Base-by-base conservation (phyloP, 2,113 vertebrate genomes). In the Tyrannus savana region DNA sequence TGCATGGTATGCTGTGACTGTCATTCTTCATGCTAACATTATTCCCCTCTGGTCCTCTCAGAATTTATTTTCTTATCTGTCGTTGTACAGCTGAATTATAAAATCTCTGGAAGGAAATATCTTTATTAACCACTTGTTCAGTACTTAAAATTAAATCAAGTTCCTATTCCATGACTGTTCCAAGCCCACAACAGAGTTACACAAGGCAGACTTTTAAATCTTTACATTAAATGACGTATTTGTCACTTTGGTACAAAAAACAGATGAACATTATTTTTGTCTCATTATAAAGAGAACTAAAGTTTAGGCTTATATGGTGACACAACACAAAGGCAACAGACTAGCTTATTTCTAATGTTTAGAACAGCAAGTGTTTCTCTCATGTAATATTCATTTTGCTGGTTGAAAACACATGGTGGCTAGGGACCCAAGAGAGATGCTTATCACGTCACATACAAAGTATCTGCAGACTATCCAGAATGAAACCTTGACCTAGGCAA, bases 1-100 rank as follows among this genome's bases (percentile, higher is more conserved):
- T 68, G 68, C 42, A 46, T 11, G n/a, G 42, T 55, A 69, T 56
- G 10, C 35, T 84, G 60, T 63, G 59, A 56, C 63, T 93, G 47
- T 30, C 44, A 59, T 91, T 90, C 55, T 79, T 93, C 52, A 77
- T 21, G 41, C 25, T 64, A 93, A 66, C 21, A 62, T 53, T 50
- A 87, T 87, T 91, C 69, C 81, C 81, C 78, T 68, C 53, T 67
- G 33, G 53, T 66, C 59, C 35, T 75, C 47, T 76, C 67, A 53
- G 33, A 93, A 79, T 87, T 89, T 89, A 68, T 89, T 87, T 89
- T 74, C 60, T 81, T 90, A 92, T 84, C 68, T 60, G 10, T 55
- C 67, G 42, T 63, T 35, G 84, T 81, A 64, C 13, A 89, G n/a
- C 3, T 68, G 31, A 82, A 92, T 52, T 91, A 35, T 68, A 91